Evolutionary conservation across 2,797 vertebrate genomes (phyloP).

Genomic region (Alca torda): DNA sequence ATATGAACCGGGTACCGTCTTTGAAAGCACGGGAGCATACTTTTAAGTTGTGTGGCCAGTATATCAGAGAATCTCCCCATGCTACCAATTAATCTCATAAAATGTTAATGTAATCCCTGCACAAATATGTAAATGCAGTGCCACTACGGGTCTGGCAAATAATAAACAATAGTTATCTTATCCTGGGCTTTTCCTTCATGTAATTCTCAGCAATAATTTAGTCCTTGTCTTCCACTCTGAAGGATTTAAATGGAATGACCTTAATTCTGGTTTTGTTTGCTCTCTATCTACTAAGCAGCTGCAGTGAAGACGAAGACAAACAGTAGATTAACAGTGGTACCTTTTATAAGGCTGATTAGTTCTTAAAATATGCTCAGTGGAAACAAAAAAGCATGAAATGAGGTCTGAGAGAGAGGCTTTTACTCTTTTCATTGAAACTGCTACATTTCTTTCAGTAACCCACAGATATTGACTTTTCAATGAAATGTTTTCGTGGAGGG

Average conservation of each 20-base stretch:
- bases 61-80: conserved; percentile 42
- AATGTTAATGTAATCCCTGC: conserved; percentile 72
- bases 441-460: conserved; percentile 51
- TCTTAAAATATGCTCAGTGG: conserved; percentile 77
- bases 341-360: conserved; percentile 78
- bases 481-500: conserved; percentile 59
- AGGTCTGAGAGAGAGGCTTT: conserved; percentile 56
- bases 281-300: conserved; percentile 77
- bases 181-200: conserved; percentile 57
- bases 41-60: conserved; percentile 25
- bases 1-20: background rate
- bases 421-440: conserved; percentile 60
- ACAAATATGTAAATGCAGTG: conserved; percentile 74
- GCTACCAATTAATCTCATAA: conserved; percentile 71
- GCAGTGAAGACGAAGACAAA: conserved; percentile 80
- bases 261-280: conserved; percentile 82
- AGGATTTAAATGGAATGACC: conserved; percentile 82
- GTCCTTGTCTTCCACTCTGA: conserved; percentile 74
- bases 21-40: background rate
- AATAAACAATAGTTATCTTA: conserved; percentile 74
- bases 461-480: conserved; percentile 59
- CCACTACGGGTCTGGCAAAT: conserved; percentile 68
- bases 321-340: conserved; percentile 79
- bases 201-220: conserved; percentile 78
- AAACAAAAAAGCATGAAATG: conserved; percentile 70